Conservation (phyloP, 2,113 vertebrate species). For the Mirza zaza region DNA sequence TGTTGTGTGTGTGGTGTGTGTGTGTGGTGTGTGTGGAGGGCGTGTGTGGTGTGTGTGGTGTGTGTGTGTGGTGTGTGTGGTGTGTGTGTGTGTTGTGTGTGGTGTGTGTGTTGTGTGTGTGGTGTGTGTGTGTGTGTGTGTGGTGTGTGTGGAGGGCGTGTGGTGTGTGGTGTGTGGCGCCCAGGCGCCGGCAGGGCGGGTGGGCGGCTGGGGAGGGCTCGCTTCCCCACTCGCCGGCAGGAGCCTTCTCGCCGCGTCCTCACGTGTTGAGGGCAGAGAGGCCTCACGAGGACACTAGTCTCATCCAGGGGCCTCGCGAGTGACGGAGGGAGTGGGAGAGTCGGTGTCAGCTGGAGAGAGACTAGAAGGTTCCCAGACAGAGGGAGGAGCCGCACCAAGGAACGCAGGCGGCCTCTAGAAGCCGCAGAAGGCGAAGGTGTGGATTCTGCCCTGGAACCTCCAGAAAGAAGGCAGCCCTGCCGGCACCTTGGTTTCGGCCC, state of each 20-base stretch:
- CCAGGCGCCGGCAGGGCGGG: too few species aligned
- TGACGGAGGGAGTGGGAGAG: not conserved
- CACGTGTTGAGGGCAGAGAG: not conserved
- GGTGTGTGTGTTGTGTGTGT: too few species aligned
- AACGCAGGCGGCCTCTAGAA: rapidly evolving
- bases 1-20: too few species aligned
- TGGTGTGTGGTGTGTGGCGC: too few species aligned
- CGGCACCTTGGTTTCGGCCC: not conserved
- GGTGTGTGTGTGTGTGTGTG: too few species aligned
- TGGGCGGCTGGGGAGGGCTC: not conserved
- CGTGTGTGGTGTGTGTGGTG: too few species aligned
- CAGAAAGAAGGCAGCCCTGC: not conserved
- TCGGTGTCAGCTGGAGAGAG: too few species aligned
- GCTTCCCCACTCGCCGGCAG: not conserved
- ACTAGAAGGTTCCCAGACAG: not conserved
- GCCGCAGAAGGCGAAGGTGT: rapidly evolving
- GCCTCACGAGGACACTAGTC: not conserved
- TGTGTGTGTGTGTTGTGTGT: too few species aligned
- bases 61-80: too few species aligned
- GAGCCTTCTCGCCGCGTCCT: not conserved
- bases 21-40: too few species aligned
- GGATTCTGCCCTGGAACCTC: not conserved
- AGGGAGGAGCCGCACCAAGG: not conserved
- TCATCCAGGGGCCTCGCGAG: not conserved
- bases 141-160: too few species aligned